Conservation (phyloP, 2,888 invertebrate species). For the Brachyopa scutellaris region DNA sequence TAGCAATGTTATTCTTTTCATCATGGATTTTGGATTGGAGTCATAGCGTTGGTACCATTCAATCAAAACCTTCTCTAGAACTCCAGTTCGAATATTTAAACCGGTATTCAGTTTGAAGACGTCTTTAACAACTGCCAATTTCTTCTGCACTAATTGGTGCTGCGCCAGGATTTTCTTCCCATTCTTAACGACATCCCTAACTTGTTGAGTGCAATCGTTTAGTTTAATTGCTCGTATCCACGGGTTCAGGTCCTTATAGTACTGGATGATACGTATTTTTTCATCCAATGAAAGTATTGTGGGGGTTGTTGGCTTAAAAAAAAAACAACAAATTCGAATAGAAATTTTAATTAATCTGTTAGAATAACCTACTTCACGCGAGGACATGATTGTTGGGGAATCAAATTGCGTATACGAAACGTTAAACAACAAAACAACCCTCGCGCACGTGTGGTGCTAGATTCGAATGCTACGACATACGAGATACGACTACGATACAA, state of each 20-base stretch:
- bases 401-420: too few relatives aligned
- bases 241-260: not conserved
- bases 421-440: too few relatives aligned
- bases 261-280: not conserved
- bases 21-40: too few relatives aligned
- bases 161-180: not conserved
- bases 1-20: too few relatives aligned
- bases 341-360: too few relatives aligned
- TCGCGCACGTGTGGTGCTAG: too few relatives aligned
- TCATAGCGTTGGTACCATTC: conserved; percentile 1
- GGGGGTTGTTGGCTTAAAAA: not conserved
- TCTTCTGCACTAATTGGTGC: not conserved
- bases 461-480: too few relatives aligned
- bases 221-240: too few relatives aligned
- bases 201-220: too few relatives aligned
- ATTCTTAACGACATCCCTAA: not conserved
- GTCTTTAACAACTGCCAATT: not conserved
- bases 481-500: not conserved
- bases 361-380: too few relatives aligned
- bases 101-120: not conserved
- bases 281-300: not conserved
- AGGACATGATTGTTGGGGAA: too few relatives aligned
- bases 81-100: not conserved
- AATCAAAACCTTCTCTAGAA: not conserved
- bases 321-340: too few relatives aligned